Evolutionary conservation across 2,113 vertebrate species (phyloP).

Genomic region (Rutilus rutilus): DNA sequence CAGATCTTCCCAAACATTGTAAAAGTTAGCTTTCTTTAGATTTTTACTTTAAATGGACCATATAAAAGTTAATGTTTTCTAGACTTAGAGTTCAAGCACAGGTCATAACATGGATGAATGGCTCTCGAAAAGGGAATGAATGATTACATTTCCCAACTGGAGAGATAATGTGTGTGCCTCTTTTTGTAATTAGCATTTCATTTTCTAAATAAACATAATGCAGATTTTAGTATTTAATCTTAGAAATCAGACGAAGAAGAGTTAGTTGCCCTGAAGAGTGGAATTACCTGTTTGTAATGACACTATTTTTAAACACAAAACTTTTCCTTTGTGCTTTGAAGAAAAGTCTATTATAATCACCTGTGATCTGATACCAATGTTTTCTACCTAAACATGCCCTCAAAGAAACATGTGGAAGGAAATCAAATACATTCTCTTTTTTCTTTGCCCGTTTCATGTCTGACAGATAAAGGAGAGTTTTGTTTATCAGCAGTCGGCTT

Average conservation of each 20-base stretch:
- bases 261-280: neutral
- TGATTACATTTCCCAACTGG: neutral
- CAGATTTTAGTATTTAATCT: neutral
- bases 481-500: slow-evolving; percentile 23
- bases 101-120: neutral
- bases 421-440: slow-evolving; percentile 26
- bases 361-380: slow-evolving; percentile 11
- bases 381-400: slow-evolving; percentile 10
- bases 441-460: slow-evolving; percentile 16
- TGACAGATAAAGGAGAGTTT: slow-evolving; percentile 22
- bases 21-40: neutral
- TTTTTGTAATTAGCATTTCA: neutral
- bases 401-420: slow-evolving; percentile 37
- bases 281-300: neutral
- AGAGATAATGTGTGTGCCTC: neutral
- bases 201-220: neutral
- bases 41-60: neutral
- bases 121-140: neutral
- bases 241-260: neutral
- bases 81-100: neutral
- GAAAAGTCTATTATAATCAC: neutral
- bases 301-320: neutral
- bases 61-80: slow-evolving; percentile 1
- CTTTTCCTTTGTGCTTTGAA: neutral
- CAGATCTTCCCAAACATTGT: neutral